Evolutionary conservation across 1,140 invertebrate species (phyloP).

Genomic region (Pteromalus puparum): DNA sequence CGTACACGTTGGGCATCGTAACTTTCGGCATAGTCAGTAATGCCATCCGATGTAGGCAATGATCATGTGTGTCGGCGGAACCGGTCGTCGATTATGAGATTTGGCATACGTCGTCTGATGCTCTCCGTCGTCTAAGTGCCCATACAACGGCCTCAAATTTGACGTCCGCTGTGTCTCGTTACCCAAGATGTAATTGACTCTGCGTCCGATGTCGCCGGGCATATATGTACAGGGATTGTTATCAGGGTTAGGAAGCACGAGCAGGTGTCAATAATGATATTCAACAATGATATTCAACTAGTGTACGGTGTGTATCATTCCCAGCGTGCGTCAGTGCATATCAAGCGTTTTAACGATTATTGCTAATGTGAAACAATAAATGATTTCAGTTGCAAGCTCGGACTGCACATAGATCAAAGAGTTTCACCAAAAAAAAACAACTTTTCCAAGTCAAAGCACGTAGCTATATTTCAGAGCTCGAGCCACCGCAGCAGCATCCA

Average conservation of each 20-base stretch:
- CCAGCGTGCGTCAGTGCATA: not conserved
- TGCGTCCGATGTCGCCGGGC: not conserved
- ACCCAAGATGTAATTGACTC: not conserved
- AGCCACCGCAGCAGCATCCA: not conserved
- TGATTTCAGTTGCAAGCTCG: no score
- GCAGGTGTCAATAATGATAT: not conserved
- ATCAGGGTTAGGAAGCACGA: not conserved
- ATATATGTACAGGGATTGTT: not conserved
- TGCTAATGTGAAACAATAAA: no score
- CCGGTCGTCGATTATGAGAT: not conserved
- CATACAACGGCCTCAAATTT: not conserved
- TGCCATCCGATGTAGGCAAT: not conserved
- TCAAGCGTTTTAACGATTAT: not conserved
- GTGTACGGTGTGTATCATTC: not conserved
- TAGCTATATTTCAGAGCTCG: not conserved
- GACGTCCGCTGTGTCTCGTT: not conserved
- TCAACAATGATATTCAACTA: not conserved
- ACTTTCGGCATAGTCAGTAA: not conserved
- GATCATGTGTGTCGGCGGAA: not conserved
- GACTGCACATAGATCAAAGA: no score
- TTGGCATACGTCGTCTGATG: not conserved
- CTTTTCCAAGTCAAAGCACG: not conserved
- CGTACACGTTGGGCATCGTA: not conserved
- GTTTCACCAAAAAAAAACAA: no score
- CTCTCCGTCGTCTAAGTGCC: not conserved